Conservation (phyloP, 2,797 vertebrate species). For the Pipistrellus nathusii region DNA sequence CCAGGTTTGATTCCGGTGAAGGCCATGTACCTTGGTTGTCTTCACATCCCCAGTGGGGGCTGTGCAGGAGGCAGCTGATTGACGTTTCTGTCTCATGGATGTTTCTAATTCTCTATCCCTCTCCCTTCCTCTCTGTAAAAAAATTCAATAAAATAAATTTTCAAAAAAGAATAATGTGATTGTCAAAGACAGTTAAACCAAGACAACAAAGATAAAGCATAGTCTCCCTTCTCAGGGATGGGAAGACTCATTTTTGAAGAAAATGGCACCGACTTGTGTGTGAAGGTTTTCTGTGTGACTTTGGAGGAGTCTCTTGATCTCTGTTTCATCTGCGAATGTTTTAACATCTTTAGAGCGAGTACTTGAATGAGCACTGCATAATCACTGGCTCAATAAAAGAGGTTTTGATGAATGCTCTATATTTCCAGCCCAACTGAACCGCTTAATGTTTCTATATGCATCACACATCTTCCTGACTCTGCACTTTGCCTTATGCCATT, state of each 20-base stretch:
- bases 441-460: neutral
- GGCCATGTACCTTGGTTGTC: too few relatives aligned
- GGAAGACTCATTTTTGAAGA: slow-evolving; percentile 15
- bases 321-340: slow-evolving; percentile 41
- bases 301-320: neutral
- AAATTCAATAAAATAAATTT: too few relatives aligned
- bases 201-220: neutral
- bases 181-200: slow-evolving; percentile 23
- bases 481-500: slow-evolving; percentile 1
- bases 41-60: too few relatives aligned
- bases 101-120: too few relatives aligned
- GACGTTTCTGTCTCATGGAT: too few relatives aligned
- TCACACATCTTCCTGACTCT: slow-evolving; percentile 60
- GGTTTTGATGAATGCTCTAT: slow-evolving; percentile 23
- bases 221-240: neutral
- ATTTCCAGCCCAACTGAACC: slow-evolving; percentile 53
- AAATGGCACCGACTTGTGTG: neutral
- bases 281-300: slow-evolving; percentile 43
- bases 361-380: slow-evolving; percentile 30
- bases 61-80: too few relatives aligned
- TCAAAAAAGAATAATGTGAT: neutral
- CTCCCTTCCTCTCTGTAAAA: too few relatives aligned
- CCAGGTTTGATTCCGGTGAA: too few relatives aligned
- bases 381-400: slow-evolving; percentile 52
- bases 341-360: slow-evolving; percentile 16